Conservation (phyloP, 2,113 vertebrate genomes). For the Columbina picui region DNA sequence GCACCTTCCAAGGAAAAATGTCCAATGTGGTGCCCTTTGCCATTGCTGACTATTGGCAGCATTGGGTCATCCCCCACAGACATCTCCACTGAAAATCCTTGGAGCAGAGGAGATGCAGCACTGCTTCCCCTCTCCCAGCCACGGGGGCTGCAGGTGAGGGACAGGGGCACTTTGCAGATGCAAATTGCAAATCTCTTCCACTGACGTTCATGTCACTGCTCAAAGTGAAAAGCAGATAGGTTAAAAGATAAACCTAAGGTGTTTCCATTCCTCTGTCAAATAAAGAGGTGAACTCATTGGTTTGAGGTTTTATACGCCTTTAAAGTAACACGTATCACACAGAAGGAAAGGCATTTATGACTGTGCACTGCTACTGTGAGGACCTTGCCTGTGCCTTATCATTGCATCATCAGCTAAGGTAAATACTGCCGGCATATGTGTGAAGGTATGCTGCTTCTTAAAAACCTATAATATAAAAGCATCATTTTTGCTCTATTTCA, state of each 20-base stretch:
- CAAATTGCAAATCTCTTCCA: neutral
- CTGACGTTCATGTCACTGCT: neutral
- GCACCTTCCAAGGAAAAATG: neutral
- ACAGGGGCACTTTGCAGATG: neutral
- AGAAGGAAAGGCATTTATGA: neutral
- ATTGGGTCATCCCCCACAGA: neutral
- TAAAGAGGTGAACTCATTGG: neutral
- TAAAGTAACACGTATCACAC: neutral
- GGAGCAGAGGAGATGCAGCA: neutral
- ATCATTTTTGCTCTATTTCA: neutral
- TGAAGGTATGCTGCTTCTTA: neutral
- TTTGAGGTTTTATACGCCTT: neutral
- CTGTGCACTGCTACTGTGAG: neutral
- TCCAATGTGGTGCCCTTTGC: neutral
- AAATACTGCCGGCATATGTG: neutral
- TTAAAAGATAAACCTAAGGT: neutral
- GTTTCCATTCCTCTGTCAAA: neutral
- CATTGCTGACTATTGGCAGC: accelerated
- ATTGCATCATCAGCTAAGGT: neutral
- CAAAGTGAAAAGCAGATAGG: neutral
- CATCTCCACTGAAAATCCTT: neutral
- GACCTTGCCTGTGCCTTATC: neutral
- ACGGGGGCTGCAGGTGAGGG: neutral
- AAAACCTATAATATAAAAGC: neutral
- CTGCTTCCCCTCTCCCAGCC: neutral